Percentiles rank a stretch among this genome's conserved stretches.
Conservation (phyloP, 2,797 vertebrate genomes). For the Columba guinea region DNA sequence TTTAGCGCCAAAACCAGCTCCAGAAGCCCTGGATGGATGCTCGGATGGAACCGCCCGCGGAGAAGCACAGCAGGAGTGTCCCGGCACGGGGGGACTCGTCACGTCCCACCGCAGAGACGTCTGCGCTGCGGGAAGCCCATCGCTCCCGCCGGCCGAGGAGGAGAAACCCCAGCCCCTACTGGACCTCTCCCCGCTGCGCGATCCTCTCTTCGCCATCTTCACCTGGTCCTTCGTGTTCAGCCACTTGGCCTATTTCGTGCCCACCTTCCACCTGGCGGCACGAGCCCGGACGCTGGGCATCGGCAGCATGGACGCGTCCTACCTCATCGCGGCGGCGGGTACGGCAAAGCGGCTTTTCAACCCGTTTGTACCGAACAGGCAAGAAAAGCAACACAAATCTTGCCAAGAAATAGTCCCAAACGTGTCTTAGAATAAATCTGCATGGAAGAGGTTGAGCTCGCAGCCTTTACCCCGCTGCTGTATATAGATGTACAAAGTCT, state of each 20-base stretch:
- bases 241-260: conserved; percentile 91
- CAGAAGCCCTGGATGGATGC: not conserved
- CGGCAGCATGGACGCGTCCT: conserved; percentile 89
- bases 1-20: not conserved
- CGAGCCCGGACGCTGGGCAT: conserved; percentile 88
- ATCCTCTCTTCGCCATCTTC: conserved; percentile 91
- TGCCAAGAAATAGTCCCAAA: not conserved
- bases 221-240: conserved; percentile 93
- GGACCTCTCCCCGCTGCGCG: conserved; percentile 86
- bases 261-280: conserved; percentile 90
- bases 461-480: not conserved
- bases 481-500: not conserved
- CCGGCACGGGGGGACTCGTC: fast-evolving
- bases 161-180: conserved; percentile 76
- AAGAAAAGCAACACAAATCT: fast-evolving
- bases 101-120: fast-evolving
- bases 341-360: not conserved
- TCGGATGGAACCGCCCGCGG: not conserved
- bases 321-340: conserved; percentile 91
- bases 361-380: fast-evolving
- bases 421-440: not conserved
- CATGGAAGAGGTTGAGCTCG: not conserved
- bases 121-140: not conserved
- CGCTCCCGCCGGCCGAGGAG: not conserved
- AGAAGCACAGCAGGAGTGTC: not conserved